Base-by-base conservation (phyloP, 2,113 vertebrate species). In the Bos javanicus region DNA sequence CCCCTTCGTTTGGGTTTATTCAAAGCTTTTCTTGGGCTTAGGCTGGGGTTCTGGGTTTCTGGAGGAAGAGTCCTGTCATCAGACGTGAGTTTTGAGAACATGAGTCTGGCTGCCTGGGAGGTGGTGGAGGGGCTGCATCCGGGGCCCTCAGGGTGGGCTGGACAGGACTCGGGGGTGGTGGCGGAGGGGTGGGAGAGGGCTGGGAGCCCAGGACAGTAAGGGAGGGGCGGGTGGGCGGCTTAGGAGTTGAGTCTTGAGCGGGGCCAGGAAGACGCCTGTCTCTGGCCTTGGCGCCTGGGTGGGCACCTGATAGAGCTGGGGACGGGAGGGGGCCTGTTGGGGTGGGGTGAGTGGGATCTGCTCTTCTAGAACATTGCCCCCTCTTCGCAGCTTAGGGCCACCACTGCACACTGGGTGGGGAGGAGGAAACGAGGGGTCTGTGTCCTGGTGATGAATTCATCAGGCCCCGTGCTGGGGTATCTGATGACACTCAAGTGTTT, bases 401-500 rank as follows among this genome's bases (percentile, higher is more conserved):
- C 86, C 23, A 7, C 59, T 71, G n/a, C 43, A 16, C 14, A 4
- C 48, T 62, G 99, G 99, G 99, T 99, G 98, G 99, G 95, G 98
- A 99, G 99, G 99, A 99, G 98, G 99, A 99, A 99, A 99, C 99
- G 99, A 99, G 99, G 99, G 99, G 99, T 99, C 99, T 99, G 97
- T 99, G 99, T 99, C 98, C 99, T 99, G 98, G 98, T 99, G 99
- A 99, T 99, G 99, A 99, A 99, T 99, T 99, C 99, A 99, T 99
- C 99, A 98, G 98, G 99, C 99, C 98, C 99, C 99, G 98, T 99
- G 99, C 99, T 99, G 99, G 99, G 99, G 98, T 98, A 99, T 99
- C 99, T 99, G 99, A 99, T 99, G 99, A 99, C 98, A 99, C 99
- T 99, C 99, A 99, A 99, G 99, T 99, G 99, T 99, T 99, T 99